phyloP scores from a whole-genome alignment of 2,888 invertebrate genomes.

The Exocentrus adspersus region DNA sequence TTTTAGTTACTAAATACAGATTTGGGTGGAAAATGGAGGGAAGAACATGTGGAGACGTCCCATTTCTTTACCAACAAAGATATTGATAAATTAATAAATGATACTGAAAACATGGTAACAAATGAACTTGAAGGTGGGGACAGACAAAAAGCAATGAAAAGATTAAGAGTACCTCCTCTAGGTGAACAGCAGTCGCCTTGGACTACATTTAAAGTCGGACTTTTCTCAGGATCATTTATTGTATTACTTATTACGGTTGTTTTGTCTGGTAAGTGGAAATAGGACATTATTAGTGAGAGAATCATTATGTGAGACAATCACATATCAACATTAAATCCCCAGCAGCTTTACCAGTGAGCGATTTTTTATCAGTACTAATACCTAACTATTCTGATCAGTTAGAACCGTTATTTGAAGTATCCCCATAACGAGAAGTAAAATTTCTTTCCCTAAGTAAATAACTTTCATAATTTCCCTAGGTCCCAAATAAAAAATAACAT shows the following conservation, averaged over 20 bases:
- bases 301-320: too few relatives aligned
- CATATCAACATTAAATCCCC: too few relatives aligned
- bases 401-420: too few relatives aligned
- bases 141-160: constrained; percentile 87
- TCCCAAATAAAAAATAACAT: too few relatives aligned
- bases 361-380: too few relatives aligned
- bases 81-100: constrained; percentile 83
- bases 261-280: constrained; percentile 69
- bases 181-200: constrained; percentile 85
- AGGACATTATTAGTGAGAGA: too few relatives aligned
- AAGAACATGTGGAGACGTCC: constrained; percentile 82
- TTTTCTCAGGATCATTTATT: constrained; percentile 84
- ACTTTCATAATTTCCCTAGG: too few relatives aligned
- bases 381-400: too few relatives aligned
- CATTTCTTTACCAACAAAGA: constrained; percentile 87
- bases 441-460: too few relatives aligned
- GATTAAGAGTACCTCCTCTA: constrained; percentile 84
- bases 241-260: constrained; percentile 78
- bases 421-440: too few relatives aligned
- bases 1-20: constrained; percentile 67
- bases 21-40: constrained; percentile 81
- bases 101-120: constrained; percentile 79
- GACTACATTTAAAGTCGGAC: constrained; percentile 86
- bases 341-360: too few relatives aligned
- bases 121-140: constrained; percentile 81